phyloP scores from a whole-genome alignment of 2,888 invertebrate genomes.

The Hoplodrina ambigua region DNA sequence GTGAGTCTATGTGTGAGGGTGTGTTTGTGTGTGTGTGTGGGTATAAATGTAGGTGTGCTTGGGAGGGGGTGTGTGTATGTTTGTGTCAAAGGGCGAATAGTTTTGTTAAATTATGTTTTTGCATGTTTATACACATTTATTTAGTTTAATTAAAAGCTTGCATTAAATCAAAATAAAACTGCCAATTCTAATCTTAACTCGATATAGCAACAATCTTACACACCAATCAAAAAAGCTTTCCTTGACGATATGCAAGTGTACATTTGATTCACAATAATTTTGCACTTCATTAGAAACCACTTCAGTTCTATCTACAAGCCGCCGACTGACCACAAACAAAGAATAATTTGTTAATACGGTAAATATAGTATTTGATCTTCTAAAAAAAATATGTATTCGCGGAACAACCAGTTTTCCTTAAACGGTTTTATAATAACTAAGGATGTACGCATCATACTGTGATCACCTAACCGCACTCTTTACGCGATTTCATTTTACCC shows the following conservation, averaged over 20 bases:
- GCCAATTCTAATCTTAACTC: no score
- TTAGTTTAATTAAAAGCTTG: no score
- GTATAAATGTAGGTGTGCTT: no score
- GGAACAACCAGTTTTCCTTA: conserved; percentile 32
- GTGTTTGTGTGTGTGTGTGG: no score
- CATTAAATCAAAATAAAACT: no score
- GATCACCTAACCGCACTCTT: not conserved
- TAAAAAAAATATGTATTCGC: conserved; percentile 10
- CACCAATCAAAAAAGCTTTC: not conserved
- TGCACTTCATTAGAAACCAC: conserved; percentile 14
- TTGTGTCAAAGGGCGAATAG: no score
- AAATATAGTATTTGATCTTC: conserved; percentile 7
- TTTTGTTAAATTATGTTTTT: no score
- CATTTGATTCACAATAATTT: conserved; percentile 7
- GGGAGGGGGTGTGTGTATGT: no score
- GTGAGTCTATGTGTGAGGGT: no score
- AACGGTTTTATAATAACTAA: conserved; percentile 11
- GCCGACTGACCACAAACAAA: conserved; percentile 20
- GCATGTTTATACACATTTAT: no score
- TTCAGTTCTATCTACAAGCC: conserved; percentile 1
- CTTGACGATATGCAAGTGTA: not conserved
- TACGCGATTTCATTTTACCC: not conserved
- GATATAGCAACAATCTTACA: no score
- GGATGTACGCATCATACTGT: not conserved
- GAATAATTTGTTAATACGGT: conserved; percentile 1